phyloP scores from a whole-genome alignment of 2,113 vertebrate genomes.

The Rhizomys pruinosus region DNA sequence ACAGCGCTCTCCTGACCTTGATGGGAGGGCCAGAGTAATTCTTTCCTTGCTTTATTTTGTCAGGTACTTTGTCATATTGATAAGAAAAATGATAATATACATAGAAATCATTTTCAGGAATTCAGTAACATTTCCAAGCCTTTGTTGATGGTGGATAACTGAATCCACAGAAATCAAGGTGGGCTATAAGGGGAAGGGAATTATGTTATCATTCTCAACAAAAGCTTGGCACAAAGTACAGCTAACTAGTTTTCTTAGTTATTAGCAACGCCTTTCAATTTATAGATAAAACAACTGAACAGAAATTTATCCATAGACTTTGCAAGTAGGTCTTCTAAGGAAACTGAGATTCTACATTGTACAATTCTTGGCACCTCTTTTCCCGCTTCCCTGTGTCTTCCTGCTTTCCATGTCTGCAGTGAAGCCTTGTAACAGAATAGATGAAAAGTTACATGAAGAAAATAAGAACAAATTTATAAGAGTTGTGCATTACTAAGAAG shows the following conservation, averaged over 20 bases:
- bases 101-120: background rate
- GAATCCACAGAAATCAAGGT: background rate
- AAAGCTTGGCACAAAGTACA: background rate
- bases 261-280: background rate
- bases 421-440: background rate
- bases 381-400: fast-evolving
- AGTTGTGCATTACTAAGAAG: background rate
- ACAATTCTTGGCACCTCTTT: background rate
- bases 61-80: background rate
- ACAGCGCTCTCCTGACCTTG: too few relatives aligned
- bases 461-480: background rate
- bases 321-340: background rate
- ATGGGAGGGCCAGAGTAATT: background rate
- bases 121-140: too few relatives aligned
- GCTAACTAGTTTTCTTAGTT: too few relatives aligned
- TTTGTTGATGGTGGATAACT: background rate
- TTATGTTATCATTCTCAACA: fast-evolving
- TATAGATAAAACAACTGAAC: background rate
- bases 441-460: background rate
- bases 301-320: background rate
- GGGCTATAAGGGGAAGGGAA: fast-evolving
- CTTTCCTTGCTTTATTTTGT: background rate
- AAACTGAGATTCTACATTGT: background rate
- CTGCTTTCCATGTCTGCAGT: background rate
- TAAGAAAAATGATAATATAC: background rate